Conservation (phyloP, 1,140 invertebrate species). For the Samia ricini region DNA sequence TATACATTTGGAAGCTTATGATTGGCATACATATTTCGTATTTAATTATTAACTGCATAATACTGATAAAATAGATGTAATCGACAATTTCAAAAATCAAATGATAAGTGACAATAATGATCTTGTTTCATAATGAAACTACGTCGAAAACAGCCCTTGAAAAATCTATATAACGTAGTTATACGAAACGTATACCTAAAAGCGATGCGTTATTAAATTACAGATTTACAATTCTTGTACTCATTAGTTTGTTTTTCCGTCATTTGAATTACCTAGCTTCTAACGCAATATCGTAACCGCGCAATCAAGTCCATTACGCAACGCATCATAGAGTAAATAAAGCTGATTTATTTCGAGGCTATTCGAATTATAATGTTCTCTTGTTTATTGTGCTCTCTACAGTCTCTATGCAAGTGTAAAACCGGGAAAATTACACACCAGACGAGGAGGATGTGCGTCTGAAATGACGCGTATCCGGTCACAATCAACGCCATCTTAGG, state of each 20-base stretch:
- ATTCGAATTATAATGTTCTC: constrained; percentile 34
- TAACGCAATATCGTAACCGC: constrained; percentile 31
- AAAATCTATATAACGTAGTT: constrained; percentile 2
- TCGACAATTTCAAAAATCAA: too few relatives aligned
- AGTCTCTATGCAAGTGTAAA: constrained; percentile 39
- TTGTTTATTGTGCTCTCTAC: constrained; percentile 21
- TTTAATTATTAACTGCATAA: too few relatives aligned
- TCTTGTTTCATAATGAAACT: too few relatives aligned
- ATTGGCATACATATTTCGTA: too few relatives aligned
- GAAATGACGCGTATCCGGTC: constrained; percentile 64
- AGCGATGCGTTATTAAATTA: neutral
- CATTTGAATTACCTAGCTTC: constrained; percentile 10
- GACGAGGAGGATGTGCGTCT: constrained; percentile 67
- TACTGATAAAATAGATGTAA: too few relatives aligned
- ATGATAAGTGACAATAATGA: too few relatives aligned
- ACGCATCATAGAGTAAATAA: constrained; percentile 53
- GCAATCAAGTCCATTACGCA: constrained; percentile 53
- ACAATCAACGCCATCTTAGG: constrained; percentile 46
- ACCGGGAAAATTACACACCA: constrained; percentile 55
- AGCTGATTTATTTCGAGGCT: constrained; percentile 54
- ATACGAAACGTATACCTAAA: neutral
- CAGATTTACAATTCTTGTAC: constrained; percentile 7
- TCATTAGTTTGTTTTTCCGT: constrained; percentile 13
- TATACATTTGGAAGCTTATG: too few relatives aligned
- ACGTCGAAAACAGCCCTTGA: neutral